Evolutionary conservation across 1,140 invertebrate genomes (phyloP).

Genomic region (honey bee (Apis mellifera)): Amel_HAv3.1 CM009934.2:7679501-7680000

Average conservation of each 20-base stretch:
- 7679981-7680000: slow-evolving; percentile 73
- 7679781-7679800: slow-evolving; percentile 39
- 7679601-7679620: slow-evolving; percentile 1
- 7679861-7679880: slow-evolving; percentile 35
- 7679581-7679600: neutral
- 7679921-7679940: slow-evolving; percentile 79
- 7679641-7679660: slow-evolving; percentile 49
- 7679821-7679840: slow-evolving; percentile 35
- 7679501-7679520: slow-evolving; percentile 87
- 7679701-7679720: slow-evolving; percentile 52
- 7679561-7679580: slow-evolving; percentile 62
- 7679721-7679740: slow-evolving; percentile 55
- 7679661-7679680: slow-evolving; percentile 45
- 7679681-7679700: slow-evolving; percentile 58
- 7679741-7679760: slow-evolving; percentile 5
- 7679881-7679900: slow-evolving; percentile 54
- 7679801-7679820: slow-evolving; percentile 39
- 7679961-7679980: slow-evolving; percentile 74
- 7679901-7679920: slow-evolving; percentile 72
- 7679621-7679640: slow-evolving; percentile 57
- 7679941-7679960: slow-evolving; percentile 75
- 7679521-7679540: slow-evolving; percentile 86
- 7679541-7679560: slow-evolving; percentile 76
- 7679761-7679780: slow-evolving; percentile 6
- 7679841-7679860: slow-evolving; percentile 12